Conservation (phyloP, 2,113 vertebrate species). For the Xiphophorus couchianus region DNA sequence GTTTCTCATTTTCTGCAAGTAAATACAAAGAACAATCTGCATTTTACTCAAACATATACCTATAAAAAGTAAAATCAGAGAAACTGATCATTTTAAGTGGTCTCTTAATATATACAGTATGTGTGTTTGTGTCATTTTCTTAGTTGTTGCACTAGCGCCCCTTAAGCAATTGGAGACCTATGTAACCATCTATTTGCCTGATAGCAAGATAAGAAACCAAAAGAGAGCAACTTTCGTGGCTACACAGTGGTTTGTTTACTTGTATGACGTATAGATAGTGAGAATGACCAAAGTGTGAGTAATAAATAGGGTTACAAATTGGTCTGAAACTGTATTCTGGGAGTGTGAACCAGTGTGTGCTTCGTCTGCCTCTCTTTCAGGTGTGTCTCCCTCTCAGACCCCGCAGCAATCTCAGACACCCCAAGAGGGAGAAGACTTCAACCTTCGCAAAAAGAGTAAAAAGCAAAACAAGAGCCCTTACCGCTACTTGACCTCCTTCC, state of each 20-base stretch:
- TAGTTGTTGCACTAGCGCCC: neutral
- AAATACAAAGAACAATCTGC: too few species aligned
- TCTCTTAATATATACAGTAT: too few species aligned
- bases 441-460: constrained; percentile 90
- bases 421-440: constrained; percentile 87
- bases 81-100: too few species aligned
- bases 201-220: neutral
- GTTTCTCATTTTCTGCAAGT: too few species aligned
- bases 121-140: neutral
- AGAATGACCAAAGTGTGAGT: neutral
- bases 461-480: constrained; percentile 90
- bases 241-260: neutral
- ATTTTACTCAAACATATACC: too few species aligned
- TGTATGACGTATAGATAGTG: neutral
- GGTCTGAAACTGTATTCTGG: too few species aligned
- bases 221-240: neutral
- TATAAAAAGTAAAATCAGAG: too few species aligned
- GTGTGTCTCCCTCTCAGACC: constrained; percentile 95
- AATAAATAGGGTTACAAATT: neutral
- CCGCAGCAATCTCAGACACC: constrained; percentile 96
- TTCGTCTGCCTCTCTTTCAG: constrained; percentile 67
- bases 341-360: constrained; percentile 13
- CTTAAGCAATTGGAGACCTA: neutral
- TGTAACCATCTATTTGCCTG: neutral
- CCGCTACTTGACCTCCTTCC: constrained; percentile 88